Evolutionary conservation across 2,888 invertebrate genomes (phyloP).

Genomic region (Amorpha juglandis): DNA sequence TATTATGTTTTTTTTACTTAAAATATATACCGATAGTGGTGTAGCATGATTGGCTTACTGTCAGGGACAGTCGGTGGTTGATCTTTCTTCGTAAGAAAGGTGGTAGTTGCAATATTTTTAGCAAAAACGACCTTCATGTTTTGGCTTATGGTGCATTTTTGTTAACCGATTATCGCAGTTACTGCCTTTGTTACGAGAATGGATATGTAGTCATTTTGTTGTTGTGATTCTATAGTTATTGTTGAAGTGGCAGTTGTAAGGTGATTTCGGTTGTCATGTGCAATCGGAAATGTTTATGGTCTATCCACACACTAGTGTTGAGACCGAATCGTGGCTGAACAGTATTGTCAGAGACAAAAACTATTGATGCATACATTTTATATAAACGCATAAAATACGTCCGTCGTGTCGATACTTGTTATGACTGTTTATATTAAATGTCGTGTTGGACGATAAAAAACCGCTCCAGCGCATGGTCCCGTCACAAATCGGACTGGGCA

Average conservation of each 20-base stretch:
- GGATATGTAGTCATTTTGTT: slow-evolving; percentile 23
- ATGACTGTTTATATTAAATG: too few species aligned
- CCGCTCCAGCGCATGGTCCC: too few species aligned
- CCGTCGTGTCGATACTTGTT: too few species aligned
- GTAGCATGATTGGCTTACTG: slow-evolving; percentile 60
- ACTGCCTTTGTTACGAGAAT: slow-evolving; percentile 26
- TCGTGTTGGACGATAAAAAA: too few species aligned
- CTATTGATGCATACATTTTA: too few species aligned
- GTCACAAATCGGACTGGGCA: too few species aligned
- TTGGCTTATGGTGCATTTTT: not conserved
- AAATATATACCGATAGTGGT: slow-evolving; percentile 42
- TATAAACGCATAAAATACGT: too few species aligned
- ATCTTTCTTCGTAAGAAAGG: slow-evolving; percentile 21
- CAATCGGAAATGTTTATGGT: too few species aligned
- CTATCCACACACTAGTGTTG: too few species aligned
- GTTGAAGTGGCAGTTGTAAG: not conserved
- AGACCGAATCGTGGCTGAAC: too few species aligned
- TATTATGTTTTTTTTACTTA: slow-evolving; percentile 36
- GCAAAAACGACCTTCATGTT: not conserved
- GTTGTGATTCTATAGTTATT: slow-evolving; percentile 20
- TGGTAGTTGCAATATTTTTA: slow-evolving; percentile 20
- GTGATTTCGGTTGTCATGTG: too few species aligned
- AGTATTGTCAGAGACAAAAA: too few species aligned
- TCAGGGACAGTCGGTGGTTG: slow-evolving; percentile 45
- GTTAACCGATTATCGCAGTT: not conserved